phyloP scores from a whole-genome alignment of 2,888 invertebrate species.

The Apamea sordens region DNA sequence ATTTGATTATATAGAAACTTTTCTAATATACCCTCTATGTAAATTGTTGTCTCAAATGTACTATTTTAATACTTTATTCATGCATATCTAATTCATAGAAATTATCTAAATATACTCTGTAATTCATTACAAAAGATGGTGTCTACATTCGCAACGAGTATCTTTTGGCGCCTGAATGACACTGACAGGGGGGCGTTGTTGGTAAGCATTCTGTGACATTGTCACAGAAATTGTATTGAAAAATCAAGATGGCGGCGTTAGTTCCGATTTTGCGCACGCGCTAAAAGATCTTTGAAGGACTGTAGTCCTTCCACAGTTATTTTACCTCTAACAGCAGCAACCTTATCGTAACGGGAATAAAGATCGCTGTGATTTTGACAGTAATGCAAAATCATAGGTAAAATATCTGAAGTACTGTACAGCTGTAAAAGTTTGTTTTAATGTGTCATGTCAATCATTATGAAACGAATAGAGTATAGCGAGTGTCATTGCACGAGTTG shows the following conservation, averaged over 20 bases:
- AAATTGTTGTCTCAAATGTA: conserved; percentile 50
- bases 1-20: conserved; percentile 31
- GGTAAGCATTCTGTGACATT: no score
- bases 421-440: not conserved
- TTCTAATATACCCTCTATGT: conserved; percentile 36
- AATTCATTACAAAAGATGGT: not conserved
- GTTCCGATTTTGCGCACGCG: not conserved
- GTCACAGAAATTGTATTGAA: not conserved
- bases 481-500: not conserved
- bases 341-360: no score
- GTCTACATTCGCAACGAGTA: not conserved
- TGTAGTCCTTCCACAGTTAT: no score
- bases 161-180: not conserved
- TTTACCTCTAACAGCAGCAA: no score
- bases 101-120: not conserved
- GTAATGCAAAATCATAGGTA: no score
- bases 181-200: not conserved
- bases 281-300: no score
- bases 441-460: not conserved
- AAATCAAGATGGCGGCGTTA: not conserved
- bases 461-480: not conserved
- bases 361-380: no score
- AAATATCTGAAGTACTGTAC: no score
- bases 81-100: conserved; percentile 32
- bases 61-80: conserved; percentile 33